phyloP scores from a whole-genome alignment of 1,140 invertebrate species.

The Drosophila arizonae region DNA sequence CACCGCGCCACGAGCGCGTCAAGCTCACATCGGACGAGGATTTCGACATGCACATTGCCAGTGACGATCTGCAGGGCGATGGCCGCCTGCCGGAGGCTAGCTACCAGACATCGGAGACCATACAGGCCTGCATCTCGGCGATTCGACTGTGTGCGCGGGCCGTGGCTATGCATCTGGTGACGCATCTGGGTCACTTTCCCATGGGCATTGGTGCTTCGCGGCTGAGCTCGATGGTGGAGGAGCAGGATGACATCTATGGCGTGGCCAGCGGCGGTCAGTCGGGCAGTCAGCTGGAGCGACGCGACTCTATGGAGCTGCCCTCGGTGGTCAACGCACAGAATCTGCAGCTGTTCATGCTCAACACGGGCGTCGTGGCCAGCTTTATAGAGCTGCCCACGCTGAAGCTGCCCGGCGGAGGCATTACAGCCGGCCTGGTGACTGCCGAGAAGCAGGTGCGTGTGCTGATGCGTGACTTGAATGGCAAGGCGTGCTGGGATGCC shows the following conservation, averaged over 20 bases:
- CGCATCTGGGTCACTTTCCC: conserved; percentile 94
- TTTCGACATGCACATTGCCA: conserved; percentile 88
- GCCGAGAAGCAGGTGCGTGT: conserved; percentile 91
- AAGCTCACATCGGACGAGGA: conserved; percentile 84
- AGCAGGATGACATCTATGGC: conserved; percentile 91
- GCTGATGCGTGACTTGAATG: conserved; percentile 94
- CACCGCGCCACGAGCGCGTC: conserved; percentile 74
- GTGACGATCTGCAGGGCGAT: conserved; percentile 86
- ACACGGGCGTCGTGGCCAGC: conserved; percentile 92
- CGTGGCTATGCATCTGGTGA: conserved; percentile 91
- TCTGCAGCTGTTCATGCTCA: conserved; percentile 94
- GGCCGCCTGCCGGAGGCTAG: conserved; percentile 78
- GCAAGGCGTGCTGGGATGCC: conserved; percentile 98
- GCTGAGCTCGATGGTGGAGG: conserved; percentile 90
- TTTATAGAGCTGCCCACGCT: conserved; percentile 95
- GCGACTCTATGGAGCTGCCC: conserved; percentile 72
- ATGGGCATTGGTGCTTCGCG: conserved; percentile 93
- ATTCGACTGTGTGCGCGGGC: conserved; percentile 88
- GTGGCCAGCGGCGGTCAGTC: background rate
- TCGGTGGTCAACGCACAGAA: conserved; percentile 90
- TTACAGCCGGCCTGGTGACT: conserved; percentile 88
- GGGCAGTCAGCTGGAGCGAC: conserved; percentile 49
- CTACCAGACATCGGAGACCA: conserved; percentile 83
- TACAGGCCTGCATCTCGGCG: conserved; percentile 83
- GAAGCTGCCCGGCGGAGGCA: conserved; percentile 92